Evolutionary conservation across 35 echinoderm and acorn worm genomes (phyloP).

Genomic region (Ophioderma brevispina): DNA sequence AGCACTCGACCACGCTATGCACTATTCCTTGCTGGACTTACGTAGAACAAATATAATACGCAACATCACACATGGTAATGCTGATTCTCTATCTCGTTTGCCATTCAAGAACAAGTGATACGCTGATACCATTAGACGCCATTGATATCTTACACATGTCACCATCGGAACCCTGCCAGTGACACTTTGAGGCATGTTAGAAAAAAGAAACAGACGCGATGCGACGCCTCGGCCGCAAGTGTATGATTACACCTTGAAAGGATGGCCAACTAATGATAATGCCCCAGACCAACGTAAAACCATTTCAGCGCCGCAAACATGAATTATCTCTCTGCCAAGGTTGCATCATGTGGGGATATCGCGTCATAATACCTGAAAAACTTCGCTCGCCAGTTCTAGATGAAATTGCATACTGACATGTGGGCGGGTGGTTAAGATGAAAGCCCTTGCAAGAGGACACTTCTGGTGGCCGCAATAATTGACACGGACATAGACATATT

Average conservation of each 20-base stretch:
- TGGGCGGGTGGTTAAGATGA: conserved; percentile 37
- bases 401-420: not conserved
- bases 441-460: conserved; percentile 36
- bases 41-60: no score
- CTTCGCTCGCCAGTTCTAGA: not conserved
- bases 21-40: conserved; percentile 30
- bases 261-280: conserved; percentile 28
- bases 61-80: conserved; percentile 14
- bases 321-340: conserved; percentile 33
- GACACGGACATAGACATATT: conserved; percentile 43
- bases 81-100: conserved; percentile 31
- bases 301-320: conserved; percentile 20
- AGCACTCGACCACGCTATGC: conserved; percentile 48
- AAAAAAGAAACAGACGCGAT: conserved; percentile 36
- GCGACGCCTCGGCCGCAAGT: conserved; percentile 27
- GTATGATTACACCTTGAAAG: conserved; percentile 26
- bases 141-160: conserved; percentile 34
- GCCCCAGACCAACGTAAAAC: not conserved
- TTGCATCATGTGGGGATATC: conserved; percentile 41
- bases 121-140: not conserved
- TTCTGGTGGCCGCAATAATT: conserved; percentile 63
- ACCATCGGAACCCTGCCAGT: conserved; percentile 24
- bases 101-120: conserved; percentile 24
- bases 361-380: conserved; percentile 40
- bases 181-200: conserved; percentile 37